Evolutionary conservation across 30 jellyfish, hydroid and myxozoan species (phyloP).

Genomic region (Cassiopea andromeda): DNA sequence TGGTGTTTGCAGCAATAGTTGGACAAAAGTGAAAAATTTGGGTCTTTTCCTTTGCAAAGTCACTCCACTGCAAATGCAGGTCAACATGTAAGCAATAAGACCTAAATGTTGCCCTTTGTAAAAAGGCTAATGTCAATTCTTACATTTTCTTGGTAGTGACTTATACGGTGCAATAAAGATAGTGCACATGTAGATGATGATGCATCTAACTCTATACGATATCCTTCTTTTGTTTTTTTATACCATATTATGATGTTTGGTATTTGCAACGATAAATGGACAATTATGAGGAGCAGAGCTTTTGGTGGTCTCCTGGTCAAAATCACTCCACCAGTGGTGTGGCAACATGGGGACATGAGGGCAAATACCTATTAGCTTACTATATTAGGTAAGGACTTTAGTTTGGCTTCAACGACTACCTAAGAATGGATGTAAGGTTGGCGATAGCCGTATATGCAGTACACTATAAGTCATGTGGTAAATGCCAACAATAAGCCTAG

Average conservation of each 20-base stretch:
- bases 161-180: neutral
- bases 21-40: neutral
- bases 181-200: neutral
- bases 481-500: too few relatives aligned
- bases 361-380: too few relatives aligned
- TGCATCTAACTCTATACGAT: neutral
- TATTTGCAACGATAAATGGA: neutral
- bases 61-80: neutral
- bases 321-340: neutral
- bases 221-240: neutral
- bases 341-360: too few relatives aligned
- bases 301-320: neutral
- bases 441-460: too few relatives aligned
- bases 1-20: neutral
- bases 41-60: neutral
- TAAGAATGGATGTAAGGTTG: too few relatives aligned
- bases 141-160: neutral
- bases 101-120: neutral
- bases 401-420: too few relatives aligned
- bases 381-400: too few relatives aligned
- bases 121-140: neutral
- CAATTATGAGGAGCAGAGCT: neutral
- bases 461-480: too few relatives aligned
- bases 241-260: slow-evolving; percentile 29
- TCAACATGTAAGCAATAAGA: neutral